These are phyloP conservation scores for Sciurus vulgaris DNA, from an alignment of 2,797 vertebrate genomes.

Conservation along the genomic window DNA sequence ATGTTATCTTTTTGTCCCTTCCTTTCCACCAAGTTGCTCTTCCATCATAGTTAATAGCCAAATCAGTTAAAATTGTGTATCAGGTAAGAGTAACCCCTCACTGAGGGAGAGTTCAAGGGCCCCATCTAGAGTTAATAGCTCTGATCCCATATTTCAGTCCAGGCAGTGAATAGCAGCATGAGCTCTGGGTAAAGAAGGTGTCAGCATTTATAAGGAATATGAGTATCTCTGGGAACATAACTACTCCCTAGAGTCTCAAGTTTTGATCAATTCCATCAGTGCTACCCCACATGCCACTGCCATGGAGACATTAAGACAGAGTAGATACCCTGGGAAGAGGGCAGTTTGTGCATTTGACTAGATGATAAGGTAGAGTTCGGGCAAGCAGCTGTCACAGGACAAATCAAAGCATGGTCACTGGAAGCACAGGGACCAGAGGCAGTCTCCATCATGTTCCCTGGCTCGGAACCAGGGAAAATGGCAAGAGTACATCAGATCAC, in stretches of 20 bases:
- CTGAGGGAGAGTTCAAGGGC: neutral
- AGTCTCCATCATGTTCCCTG: neutral
- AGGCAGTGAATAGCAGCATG: neutral
- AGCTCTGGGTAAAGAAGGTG: neutral
- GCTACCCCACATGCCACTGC: neutral
- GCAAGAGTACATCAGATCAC: neutral
- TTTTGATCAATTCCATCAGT: neutral
- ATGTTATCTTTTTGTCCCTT: no score
- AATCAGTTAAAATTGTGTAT: neutral
- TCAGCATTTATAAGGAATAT: neutral
- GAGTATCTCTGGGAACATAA: neutral
- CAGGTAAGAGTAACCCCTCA: neutral
- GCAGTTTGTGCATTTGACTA: neutral
- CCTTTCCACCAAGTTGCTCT: neutral
- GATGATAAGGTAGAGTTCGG: neutral
- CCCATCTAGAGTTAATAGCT: neutral
- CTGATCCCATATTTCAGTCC: neutral
- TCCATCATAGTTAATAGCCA: neutral
- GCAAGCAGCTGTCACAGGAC: neutral
- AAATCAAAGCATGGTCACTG: neutral
- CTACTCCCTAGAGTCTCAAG: neutral
- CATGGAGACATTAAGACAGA: neutral
- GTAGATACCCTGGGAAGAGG: neutral
- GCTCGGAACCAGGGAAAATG: neutral
- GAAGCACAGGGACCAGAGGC: neutral